Percentiles rank a stretch among this genome's conserved stretches.
These are phyloP conservation scores for Drosophila subquinaria DNA, from an alignment of 2,888 invertebrate genomes.

Conservation along the genomic window DNA sequence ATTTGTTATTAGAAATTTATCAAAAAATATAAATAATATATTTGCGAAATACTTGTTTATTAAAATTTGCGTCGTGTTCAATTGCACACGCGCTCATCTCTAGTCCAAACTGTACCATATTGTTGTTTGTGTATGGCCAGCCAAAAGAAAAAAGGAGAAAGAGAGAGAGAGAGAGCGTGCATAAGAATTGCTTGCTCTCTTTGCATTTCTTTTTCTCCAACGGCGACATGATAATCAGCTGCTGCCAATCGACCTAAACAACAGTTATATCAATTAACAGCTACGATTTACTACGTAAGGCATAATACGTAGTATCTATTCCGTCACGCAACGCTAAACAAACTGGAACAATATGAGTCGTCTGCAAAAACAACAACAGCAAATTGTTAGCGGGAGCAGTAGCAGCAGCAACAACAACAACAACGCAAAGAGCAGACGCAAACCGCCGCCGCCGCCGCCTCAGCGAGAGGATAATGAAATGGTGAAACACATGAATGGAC, in stretches of 20 bases:
- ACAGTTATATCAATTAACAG: constrained; percentile 43
- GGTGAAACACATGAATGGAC: constrained; percentile 56
- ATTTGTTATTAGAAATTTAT: background rate
- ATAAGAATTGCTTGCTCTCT: constrained; percentile 14
- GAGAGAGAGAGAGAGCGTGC: constrained; percentile 13
- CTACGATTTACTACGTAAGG: constrained; percentile 19
- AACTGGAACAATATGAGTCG: constrained; percentile 53
- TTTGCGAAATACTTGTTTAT: background rate
- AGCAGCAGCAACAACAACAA: constrained; percentile 6
- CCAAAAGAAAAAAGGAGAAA: background rate
- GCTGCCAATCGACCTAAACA: constrained; percentile 42
- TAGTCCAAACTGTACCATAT: constrained; percentile 75
- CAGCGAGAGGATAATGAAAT: constrained; percentile 30
- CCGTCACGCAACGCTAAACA: constrained; percentile 23
- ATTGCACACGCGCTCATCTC: constrained; percentile 42
- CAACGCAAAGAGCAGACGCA: constrained; percentile 42
- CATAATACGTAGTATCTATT: constrained; percentile 25
- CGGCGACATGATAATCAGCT: constrained; percentile 49
- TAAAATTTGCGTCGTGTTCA: background rate
- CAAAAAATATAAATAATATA: background rate
- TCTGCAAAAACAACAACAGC: constrained; percentile 43
- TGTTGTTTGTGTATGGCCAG: constrained; percentile 26
- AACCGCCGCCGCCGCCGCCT: constrained; percentile 23
- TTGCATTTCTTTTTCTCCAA: constrained; percentile 23
- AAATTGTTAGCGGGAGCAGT: constrained; percentile 37